phyloP scores from a whole-genome alignment of 92 coral and sea anemone species.

The Parazoanthus swiftii region DNA sequence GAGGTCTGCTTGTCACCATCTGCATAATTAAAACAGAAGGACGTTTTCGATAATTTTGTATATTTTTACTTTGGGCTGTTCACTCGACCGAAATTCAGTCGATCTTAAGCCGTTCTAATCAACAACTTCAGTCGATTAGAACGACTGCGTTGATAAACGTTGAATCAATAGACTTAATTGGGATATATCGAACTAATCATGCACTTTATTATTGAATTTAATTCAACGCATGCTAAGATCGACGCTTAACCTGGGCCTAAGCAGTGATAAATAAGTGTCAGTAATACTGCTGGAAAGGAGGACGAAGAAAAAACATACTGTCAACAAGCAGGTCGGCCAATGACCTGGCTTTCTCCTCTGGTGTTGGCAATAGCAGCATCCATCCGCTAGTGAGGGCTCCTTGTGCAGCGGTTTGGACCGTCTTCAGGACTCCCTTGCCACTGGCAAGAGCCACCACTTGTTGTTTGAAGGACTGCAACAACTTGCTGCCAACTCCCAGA shows the following conservation, averaged over 20 bases:
- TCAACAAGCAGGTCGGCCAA: conserved; percentile 88
- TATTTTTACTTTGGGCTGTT: too few species aligned
- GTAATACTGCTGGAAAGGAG: neutral
- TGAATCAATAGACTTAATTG: too few species aligned
- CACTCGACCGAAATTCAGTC: too few species aligned
- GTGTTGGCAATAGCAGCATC: conserved; percentile 92
- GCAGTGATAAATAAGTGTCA: neutral
- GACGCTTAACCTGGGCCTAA: too few species aligned
- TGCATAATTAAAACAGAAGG: conserved; percentile 22
- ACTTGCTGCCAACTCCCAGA: conserved; percentile 95
- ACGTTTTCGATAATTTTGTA: too few species aligned
- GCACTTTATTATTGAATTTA: too few species aligned
- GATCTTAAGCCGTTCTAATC: too few species aligned
- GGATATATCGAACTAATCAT: too few species aligned
- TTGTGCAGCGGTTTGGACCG: conserved; percentile 94
- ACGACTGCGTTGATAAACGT: too few species aligned
- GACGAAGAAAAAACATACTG: conserved; percentile 51
- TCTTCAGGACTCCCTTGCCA: conserved; percentile 93
- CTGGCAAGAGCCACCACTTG: conserved; percentile 96
- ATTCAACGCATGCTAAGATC: too few species aligned
- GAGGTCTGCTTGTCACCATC: conserved; percentile 72
- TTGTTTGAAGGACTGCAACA: conserved; percentile 93
- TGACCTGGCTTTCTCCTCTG: conserved; percentile 94
- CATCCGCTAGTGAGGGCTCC: conserved; percentile 96
- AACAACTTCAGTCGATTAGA: too few species aligned